Evolutionary conservation across 2,113 vertebrate species (phyloP), one percentile per base, ranked within the genome.

Genomic region (Chiloscyllium plagiosum): DNA sequence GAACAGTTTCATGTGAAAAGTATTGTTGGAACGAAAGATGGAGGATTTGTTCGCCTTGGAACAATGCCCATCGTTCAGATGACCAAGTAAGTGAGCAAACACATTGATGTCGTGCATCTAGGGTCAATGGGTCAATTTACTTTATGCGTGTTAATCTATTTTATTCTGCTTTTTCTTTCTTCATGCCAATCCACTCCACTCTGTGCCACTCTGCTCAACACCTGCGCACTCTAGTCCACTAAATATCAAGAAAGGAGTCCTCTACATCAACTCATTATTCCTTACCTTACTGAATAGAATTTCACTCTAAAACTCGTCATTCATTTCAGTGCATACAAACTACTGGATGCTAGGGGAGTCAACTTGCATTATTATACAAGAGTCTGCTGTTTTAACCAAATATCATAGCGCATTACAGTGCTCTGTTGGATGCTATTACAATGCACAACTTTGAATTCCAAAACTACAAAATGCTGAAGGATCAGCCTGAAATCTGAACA

Each of bases 1-100:
- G 98, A 99, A 68, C 98, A 97, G 0, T 99, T 99, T 97, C 98
- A 97, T 0, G 98, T 99, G 96, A 98, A 97, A 97, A 97, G 99
- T 80, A 98, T 99, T 96, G 97, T 99, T 97, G 98, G 98, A 95
- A 98, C 97, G 97, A 98, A 97, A 97, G 97, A 98, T 66, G 98
- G 98, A 0, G 98, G 98, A 47, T 99, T 99, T 17, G 98, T 99
- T 17, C 98, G 99, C 15, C 98, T 99, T 95, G 99, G 99, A 52
- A 98, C 98, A 85, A 98, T 98, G 96, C 99, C 99, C 0, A 98
- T 99, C 89, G 99, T 99, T 90, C 99, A 99, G 96, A 98, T 98
- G 96, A 99, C 99, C 1, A 98, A 99, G 99, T 99, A 97, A 98
- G 99, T 98, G 96, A 85, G 69, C 95, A 92, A 97, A 96, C 1